Base-by-base conservation (phyloP, 2,113 vertebrate species). In the Rhagologus leucostigma region DNA sequence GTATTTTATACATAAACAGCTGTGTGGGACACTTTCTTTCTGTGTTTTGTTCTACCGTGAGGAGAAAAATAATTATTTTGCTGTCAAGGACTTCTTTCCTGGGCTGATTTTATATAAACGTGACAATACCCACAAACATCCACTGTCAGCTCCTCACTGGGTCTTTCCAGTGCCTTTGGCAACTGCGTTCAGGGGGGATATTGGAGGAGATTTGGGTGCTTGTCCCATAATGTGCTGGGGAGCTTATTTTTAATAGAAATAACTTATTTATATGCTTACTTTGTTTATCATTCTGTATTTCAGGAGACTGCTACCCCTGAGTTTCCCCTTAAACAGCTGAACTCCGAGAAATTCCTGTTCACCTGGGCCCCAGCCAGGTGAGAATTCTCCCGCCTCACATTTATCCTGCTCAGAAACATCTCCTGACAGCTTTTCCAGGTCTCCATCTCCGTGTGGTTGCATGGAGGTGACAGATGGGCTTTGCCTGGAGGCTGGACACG, bases 181-280 rank as follows among this genome's bases (percentile, higher is more conserved):
- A 15, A 5, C 6, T 1, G 0, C 13, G 23, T n/a, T 42, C 16
- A 8, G 27, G 23, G 14, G 42, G 23, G 4, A 16, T 16, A 1
- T 13, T 30, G 18, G 13, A 68, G 71, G 65, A 42, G 14, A 9
- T 55, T 30, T 63, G 52, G 16, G 20, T 32, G 10, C 16, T 74
- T 15, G 19, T 39, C 29, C 80, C 57, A 22, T 8, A 50, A 32
- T 17, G 49, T 71, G 8, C 39, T 32, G 35, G 27, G n/a, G 44
- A 79, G 30, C 4, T 67, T 11, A 4, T 10, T 44, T 88, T 19
- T 41, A 4, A 13, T 22, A 16, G 30, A 44, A 42, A 33, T 10
- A 33, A 6, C 3, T 15, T 11, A 26, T 19, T 42, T 47, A 6
- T 16, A 2, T 21, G 12, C 16, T 50, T 60, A 6, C 2, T 22